Evolutionary conservation across 2,888 invertebrate species (phyloP).

Genomic region (Temnothorax unifasciatus): DNA sequence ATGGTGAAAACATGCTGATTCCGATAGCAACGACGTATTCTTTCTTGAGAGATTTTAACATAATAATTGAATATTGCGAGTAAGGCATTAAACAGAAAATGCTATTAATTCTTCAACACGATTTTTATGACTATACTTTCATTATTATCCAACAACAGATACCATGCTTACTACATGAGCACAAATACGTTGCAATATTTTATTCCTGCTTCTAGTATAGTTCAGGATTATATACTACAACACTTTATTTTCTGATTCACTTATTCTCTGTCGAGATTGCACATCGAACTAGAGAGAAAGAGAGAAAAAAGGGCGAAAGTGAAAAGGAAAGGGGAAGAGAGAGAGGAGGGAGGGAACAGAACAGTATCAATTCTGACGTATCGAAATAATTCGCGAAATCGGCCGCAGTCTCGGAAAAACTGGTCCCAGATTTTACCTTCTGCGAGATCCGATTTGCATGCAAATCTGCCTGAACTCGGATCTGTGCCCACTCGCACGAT

Average conservation of each 20-base stretch:
- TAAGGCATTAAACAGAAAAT: not conserved
- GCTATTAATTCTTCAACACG: not conserved
- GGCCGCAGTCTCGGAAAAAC: constrained; percentile 35
- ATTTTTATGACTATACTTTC: not conserved
- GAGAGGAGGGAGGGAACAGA: not conserved
- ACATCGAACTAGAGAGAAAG: not conserved
- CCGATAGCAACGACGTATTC: not conserved
- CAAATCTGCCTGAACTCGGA: constrained; percentile 59
- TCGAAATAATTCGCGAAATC: constrained; percentile 54
- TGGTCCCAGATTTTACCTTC: constrained; percentile 40
- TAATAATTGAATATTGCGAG: constrained; percentile 8
- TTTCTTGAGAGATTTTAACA: not conserved
- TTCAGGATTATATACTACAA: not conserved
- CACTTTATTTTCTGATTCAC: constrained; percentile 25
- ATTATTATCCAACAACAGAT: constrained; percentile 1
- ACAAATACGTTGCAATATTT: constrained; percentile 24
- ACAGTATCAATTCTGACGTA: constrained; percentile 30
- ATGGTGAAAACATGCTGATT: not conserved
- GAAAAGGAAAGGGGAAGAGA: not conserved
- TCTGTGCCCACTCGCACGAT: constrained; percentile 28
- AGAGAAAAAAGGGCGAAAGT: not conserved
- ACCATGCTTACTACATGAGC: constrained; percentile 8
- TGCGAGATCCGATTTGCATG: constrained; percentile 68
- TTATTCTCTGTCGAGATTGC: constrained; percentile 23
- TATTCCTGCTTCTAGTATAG: not conserved